These are phyloP conservation scores for Zaprionus capensis DNA, from an alignment of 1,140 invertebrate genomes.

Conservation along the genomic window DNA sequence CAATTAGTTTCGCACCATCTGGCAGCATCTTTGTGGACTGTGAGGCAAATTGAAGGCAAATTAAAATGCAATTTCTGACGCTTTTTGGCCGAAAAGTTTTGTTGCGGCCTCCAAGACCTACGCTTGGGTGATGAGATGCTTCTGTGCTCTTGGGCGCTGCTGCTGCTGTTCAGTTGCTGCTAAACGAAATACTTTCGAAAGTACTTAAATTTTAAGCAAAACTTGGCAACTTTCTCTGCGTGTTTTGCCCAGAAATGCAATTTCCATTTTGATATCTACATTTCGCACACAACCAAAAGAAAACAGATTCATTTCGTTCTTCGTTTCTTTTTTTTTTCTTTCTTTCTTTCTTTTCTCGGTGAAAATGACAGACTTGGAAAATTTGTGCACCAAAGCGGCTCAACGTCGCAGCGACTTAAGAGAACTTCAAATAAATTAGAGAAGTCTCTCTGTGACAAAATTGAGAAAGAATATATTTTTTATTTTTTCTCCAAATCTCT, in stretches of 20 bases:
- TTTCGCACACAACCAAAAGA: constrained; percentile 26
- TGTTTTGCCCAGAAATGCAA: constrained; percentile 59
- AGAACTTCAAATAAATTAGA: constrained; percentile 21
- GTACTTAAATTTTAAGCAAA: constrained; percentile 72
- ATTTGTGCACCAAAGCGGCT: constrained; percentile 20
- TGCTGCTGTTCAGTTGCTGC: constrained; percentile 19
- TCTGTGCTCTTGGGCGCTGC: not conserved
- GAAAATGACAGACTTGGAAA: constrained; percentile 36
- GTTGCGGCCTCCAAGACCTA: too few relatives aligned
- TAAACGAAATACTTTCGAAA: constrained; percentile 73
- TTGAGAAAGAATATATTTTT: not conserved
- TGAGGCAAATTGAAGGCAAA: constrained; percentile 73
- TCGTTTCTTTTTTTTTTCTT: not conserved
- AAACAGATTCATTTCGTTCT: constrained; percentile 24
- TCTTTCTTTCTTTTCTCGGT: not conserved
- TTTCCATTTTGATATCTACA: constrained; percentile 70
- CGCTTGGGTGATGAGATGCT: not conserved
- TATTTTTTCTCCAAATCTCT: not conserved
- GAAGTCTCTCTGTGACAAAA: not conserved
- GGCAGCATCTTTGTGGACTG: constrained; percentile 37
- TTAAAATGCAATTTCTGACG: constrained; percentile 78
- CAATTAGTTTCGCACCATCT: constrained; percentile 34
- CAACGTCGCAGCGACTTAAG: constrained; percentile 11
- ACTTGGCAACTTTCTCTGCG: constrained; percentile 55
- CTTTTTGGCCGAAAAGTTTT: constrained; percentile 55